These are phyloP conservation scores for Buphagus erythrorhynchus DNA, from an alignment of 2,797 vertebrate species.

Conservation along the genomic window DNA sequence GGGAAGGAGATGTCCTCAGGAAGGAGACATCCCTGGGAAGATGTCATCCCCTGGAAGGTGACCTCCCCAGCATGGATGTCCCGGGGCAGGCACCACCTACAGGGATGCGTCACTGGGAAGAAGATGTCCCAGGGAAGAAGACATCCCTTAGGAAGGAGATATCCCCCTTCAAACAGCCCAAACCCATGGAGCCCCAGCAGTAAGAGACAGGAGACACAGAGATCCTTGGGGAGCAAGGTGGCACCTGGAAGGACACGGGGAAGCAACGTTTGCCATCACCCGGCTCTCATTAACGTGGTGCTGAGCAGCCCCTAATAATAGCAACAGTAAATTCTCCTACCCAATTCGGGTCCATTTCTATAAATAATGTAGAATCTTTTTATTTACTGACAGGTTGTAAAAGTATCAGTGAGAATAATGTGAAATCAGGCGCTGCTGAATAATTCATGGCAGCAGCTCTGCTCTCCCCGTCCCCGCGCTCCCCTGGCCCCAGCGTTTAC, in stretches of 20 bases:
- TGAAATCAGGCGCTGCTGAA: constrained; percentile 77
- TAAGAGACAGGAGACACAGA: neutral
- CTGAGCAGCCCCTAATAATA: constrained; percentile 69
- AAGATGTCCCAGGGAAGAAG: neutral
- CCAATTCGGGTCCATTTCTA: constrained; percentile 73
- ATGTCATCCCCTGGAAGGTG: neutral
- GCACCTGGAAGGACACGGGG: neutral
- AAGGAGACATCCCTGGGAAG: neutral
- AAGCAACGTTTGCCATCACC: neutral
- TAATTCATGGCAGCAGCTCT: constrained; percentile 69
- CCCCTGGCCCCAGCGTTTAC: constrained; percentile 37
- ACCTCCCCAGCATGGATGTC: neutral
- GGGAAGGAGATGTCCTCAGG: neutral
- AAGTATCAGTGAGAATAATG: constrained; percentile 82
- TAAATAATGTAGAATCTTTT: constrained; percentile 85
- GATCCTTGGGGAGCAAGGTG: neutral
- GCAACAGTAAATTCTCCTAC: constrained; percentile 72
- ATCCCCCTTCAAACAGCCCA: neutral
- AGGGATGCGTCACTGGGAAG: neutral
- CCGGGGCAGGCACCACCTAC: fast-evolving
- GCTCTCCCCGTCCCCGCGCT: neutral
- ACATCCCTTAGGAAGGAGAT: neutral
- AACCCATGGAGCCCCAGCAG: neutral
- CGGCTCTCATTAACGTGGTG: neutral
- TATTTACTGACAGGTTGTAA: constrained; percentile 86